phyloP scores from a whole-genome alignment of 1,140 invertebrate genomes.

The Drosophila saltans region DNA sequence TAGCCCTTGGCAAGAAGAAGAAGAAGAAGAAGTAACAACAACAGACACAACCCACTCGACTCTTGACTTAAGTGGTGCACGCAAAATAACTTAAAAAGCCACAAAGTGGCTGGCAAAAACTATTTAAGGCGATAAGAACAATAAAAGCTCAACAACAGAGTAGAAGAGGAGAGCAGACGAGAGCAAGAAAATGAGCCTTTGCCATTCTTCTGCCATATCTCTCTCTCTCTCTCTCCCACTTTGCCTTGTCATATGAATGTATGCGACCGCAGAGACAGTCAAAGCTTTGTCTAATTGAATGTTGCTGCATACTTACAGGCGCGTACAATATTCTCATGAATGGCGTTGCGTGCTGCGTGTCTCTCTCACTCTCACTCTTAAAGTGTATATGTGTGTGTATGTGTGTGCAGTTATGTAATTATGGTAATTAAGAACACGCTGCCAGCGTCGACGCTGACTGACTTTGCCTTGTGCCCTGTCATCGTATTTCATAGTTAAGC shows the following conservation, averaged over 20 bases:
- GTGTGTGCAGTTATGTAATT: conserved; percentile 74
- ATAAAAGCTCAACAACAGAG: conserved; percentile 42
- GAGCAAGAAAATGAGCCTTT: not conserved
- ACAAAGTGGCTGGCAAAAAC: conserved; percentile 79
- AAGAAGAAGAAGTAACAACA: not conserved
- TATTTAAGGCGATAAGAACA: conserved; percentile 78
- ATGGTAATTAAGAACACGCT: conserved; percentile 75
- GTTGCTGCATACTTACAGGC: conserved; percentile 71
- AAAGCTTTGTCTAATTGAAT: conserved; percentile 31
- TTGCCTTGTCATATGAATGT: not conserved
- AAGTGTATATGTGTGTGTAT: not conserved
- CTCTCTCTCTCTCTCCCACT: not conserved
- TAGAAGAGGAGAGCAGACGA: not conserved
- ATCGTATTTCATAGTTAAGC: conserved; percentile 59
- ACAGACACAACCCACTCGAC: not conserved
- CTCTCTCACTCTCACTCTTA: not conserved
- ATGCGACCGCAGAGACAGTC: conserved; percentile 12
- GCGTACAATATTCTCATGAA: conserved; percentile 47
- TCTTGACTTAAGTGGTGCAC: conserved; percentile 67
- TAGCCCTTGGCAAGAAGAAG: not conserved
- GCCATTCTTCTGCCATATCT: not conserved
- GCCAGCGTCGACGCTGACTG: conserved; percentile 19
- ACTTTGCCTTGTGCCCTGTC: conserved; percentile 50
- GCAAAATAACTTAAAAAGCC: conserved; percentile 80
- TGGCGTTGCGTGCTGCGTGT: conserved; percentile 32